These are phyloP conservation scores for Pogona vitticeps DNA, from an alignment of 2,113 vertebrate genomes.

Conservation along the genomic window DNA sequence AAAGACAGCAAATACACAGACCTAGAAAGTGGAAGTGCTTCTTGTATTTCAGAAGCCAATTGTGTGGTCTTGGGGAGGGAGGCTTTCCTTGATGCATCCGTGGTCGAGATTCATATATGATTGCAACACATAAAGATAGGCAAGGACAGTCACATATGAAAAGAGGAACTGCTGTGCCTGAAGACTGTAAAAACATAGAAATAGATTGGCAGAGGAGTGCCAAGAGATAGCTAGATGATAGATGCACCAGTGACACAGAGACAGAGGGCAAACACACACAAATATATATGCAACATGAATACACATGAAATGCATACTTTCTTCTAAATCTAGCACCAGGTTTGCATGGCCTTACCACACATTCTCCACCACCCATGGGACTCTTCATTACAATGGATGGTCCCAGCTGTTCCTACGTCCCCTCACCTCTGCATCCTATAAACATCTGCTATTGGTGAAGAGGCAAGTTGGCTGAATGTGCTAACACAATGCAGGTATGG, in stretches of 20 bases:
- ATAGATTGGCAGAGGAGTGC: no score
- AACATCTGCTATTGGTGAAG: not conserved
- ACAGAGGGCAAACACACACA: no score
- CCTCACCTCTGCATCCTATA: not conserved
- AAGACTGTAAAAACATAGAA: no score
- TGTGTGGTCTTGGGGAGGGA: not conserved
- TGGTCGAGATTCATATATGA: no score
- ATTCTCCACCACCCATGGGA: not conserved
- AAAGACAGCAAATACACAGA: not conserved
- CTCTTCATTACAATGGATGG: not conserved
- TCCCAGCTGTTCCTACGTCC: not conserved
- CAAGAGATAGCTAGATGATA: no score
- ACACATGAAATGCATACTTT: not conserved
- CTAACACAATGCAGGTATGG: no score
- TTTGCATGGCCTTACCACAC: not conserved
- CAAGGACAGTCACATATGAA: no score
- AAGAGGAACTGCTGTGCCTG: no score
- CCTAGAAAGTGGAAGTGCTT: not conserved
- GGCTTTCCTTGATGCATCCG: not conserved
- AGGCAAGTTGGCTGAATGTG: not conserved
- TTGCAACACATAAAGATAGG: no score
- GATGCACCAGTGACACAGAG: no score
- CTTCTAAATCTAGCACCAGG: not conserved
- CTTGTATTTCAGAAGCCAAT: not conserved
- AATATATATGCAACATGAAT: not conserved